These are phyloP conservation scores for Thryonomys swinderianus DNA, from an alignment of 2,113 vertebrate genomes.

Conservation along the genomic window DNA sequence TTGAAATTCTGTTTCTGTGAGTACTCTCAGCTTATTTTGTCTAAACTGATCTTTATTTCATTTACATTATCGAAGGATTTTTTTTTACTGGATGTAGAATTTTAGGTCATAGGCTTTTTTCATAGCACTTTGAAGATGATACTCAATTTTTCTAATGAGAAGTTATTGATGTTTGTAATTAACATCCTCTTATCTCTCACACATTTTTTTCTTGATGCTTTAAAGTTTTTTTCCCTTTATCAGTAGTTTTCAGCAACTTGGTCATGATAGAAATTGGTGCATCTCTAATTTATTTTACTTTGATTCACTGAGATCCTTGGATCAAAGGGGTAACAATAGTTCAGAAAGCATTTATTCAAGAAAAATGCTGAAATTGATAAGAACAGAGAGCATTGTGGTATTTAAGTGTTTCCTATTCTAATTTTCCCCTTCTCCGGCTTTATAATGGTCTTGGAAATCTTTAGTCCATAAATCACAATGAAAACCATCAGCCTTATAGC, in stretches of 20 bases:
- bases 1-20: background rate
- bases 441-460: background rate
- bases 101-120: background rate
- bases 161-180: slow-evolving; percentile 30
- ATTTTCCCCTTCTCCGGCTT: background rate
- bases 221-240: slow-evolving; percentile 29
- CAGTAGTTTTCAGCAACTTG: background rate
- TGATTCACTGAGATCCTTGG: background rate
- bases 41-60: background rate
- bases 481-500: background rate
- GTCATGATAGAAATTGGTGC: background rate
- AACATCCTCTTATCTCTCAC: background rate
- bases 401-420: background rate
- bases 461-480: background rate
- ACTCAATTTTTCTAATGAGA: background rate
- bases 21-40: background rate
- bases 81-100: background rate
- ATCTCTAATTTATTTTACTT: background rate
- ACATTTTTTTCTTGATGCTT: background rate
- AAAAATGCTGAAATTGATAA: slow-evolving; percentile 53
- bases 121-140: background rate
- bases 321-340: background rate
- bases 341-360: background rate
- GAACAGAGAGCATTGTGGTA: background rate
- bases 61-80: background rate